Base-by-base conservation (phyloP, 2,113 vertebrate genomes). In the Nymphicus hollandicus region DNA sequence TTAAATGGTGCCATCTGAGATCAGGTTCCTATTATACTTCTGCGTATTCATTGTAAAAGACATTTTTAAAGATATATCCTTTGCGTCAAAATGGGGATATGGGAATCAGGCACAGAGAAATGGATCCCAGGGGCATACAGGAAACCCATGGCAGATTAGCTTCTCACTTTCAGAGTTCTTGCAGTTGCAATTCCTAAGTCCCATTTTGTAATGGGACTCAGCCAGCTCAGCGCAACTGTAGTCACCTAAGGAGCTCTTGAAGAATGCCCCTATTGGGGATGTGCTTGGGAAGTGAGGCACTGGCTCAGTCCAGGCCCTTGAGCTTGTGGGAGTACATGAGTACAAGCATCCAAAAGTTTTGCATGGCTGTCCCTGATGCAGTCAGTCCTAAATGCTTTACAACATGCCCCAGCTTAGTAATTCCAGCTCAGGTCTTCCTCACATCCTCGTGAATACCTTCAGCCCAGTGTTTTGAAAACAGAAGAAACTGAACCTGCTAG, bases 301-400 rank as follows among this genome's bases (percentile, higher is more conserved):
- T 31, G 65, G 60, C 81, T 73, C 31, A 44, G 60, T 1, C 28
- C 50, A 58, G 52, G 50, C 50, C 16, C 56, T 31, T 19, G 52
- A 47, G 43, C 24, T 1, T 18, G 37, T 29, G 56, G 56, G 12
- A 79, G 66, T 18, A 9, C 61, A 6, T 1, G 5, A 25, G 46
- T 3, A 23, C 0, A 12, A 68, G 63, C n/a, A 22, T 47, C 6
- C 16, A 0, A 0, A 13, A n/a, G 50, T 28, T 7, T 1, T 28
- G 28, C 15, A 1, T 9, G 44, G 24, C 33, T 49, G 44, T 39
- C 29, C 53, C 64, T 28, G 13, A 25, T 25, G 47, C 28, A 41
- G 55, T 7, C 3, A 1, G 14, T 23, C 47, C 76, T 35, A 27
- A 81, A 44, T 7, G 28, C 29, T 49, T 43, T 33, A 8, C 28